Percentiles rank a stretch among this genome's conserved stretches.
phyloP scores from a whole-genome alignment of 1,140 invertebrate genomes.

The Apocrypta bakeri region DNA sequence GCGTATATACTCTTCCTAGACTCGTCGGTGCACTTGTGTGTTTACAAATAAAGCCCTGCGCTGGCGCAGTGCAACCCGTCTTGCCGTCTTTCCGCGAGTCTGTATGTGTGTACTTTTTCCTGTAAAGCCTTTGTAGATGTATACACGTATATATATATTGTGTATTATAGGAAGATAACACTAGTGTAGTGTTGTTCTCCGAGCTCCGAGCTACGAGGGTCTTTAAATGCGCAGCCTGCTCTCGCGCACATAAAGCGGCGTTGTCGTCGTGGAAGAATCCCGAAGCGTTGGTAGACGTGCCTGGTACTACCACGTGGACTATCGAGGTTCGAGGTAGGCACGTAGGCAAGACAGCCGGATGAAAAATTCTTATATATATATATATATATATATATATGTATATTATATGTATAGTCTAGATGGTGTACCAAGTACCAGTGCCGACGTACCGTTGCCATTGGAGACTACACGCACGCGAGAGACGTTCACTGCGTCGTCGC shows the following conservation, averaged over 20 bases:
- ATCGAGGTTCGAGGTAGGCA: constrained; percentile 16
- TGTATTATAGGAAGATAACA: too few species aligned
- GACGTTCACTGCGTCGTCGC: background rate
- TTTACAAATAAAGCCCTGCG: constrained; percentile 70
- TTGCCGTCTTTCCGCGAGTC: background rate
- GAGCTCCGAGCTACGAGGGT: background rate
- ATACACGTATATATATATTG: background rate
- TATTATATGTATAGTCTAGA: too few species aligned
- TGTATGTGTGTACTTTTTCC: background rate
- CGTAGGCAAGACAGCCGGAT: background rate
- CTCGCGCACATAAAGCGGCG: background rate
- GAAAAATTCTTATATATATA: too few species aligned
- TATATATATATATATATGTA: background rate
- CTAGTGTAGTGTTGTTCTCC: too few species aligned
- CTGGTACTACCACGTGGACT: constrained; percentile 40
- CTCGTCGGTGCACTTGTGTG: constrained; percentile 51
- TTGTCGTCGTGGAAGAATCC: constrained; percentile 36
- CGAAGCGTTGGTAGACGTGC: constrained; percentile 36
- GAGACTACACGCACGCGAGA: background rate
- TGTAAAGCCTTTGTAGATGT: too few species aligned
- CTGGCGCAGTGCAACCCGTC: background rate
- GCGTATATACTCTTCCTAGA: background rate
- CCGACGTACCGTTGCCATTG: background rate
- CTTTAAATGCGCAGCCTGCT: background rate
- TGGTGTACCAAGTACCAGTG: too few species aligned